These are phyloP conservation scores for Atherinosoma microstoma DNA, from an alignment of 2,797 vertebrate species.

Conservation along the genomic window DNA sequence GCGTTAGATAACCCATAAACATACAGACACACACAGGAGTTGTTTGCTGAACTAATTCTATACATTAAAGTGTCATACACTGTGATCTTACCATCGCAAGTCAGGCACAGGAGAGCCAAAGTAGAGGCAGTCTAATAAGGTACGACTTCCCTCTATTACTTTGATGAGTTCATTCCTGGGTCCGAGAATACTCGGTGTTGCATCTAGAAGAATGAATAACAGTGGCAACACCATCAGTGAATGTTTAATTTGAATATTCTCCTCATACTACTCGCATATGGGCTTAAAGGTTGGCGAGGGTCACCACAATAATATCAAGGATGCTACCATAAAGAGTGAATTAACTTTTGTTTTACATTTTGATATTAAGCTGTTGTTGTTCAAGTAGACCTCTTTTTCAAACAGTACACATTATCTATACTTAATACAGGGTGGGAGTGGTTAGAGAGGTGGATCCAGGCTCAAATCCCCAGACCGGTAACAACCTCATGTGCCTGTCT, in stretches of 20 bases:
- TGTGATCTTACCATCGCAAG: slow-evolving; percentile 89
- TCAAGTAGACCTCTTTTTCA: not conserved
- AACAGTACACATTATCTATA: not conserved
- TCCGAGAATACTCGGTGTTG: slow-evolving; percentile 88
- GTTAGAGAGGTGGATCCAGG: no score
- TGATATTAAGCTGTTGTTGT: not conserved
- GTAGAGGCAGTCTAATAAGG: slow-evolving; percentile 90
- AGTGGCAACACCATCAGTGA: not conserved
- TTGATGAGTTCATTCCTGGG: slow-evolving; percentile 88
- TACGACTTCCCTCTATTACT: slow-evolving; percentile 89
- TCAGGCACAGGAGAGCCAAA: slow-evolving; percentile 96
- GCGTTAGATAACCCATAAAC: slow-evolving; percentile 30
- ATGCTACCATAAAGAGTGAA: no score
- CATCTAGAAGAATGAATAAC: slow-evolving; percentile 79
- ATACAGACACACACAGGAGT: not conserved
- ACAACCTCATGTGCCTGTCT: not conserved
- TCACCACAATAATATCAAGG: not conserved
- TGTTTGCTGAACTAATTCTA: slow-evolving; percentile 3
- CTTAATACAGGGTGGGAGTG: not conserved
- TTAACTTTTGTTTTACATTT: not conserved
- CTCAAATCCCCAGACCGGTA: no score
- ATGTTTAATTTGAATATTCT: not conserved
- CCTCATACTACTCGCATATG: not conserved
- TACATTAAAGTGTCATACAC: not conserved
- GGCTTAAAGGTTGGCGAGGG: not conserved